phyloP scores from a whole-genome alignment of 2,888 invertebrate species.

The Calameuta filiformis region DNA sequence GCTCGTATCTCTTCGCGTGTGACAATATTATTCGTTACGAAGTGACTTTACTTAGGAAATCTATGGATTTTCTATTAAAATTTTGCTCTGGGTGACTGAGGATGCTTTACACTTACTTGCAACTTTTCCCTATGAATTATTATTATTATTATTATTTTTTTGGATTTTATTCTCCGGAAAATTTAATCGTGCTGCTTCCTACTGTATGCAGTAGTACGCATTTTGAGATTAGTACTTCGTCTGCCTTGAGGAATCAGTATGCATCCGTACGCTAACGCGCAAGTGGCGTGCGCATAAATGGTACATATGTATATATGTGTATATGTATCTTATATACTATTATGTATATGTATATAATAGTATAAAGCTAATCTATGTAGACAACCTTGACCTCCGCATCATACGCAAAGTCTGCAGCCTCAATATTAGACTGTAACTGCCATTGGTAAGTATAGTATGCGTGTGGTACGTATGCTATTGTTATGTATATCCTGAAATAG shows the following conservation, averaged over 20 bases:
- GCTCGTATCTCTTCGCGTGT: background rate
- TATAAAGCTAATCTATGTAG: background rate
- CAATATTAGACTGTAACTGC: background rate
- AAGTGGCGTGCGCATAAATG: background rate
- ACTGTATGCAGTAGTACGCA: background rate
- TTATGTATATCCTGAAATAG: background rate
- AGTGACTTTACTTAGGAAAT: background rate
- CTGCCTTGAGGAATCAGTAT: background rate
- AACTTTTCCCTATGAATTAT: background rate
- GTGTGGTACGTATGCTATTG: background rate
- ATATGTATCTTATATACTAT: no score
- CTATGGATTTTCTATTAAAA: background rate
- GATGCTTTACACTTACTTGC: no score
- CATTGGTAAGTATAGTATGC: background rate
- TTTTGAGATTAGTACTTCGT: background rate
- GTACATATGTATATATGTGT: background rate
- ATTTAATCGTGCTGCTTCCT: background rate
- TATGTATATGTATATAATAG: background rate
- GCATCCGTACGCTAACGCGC: background rate
- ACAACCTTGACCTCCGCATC: background rate
- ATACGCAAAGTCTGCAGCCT: background rate
- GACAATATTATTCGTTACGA: background rate
- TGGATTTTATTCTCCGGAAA: background rate
- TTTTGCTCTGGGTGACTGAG: background rate
- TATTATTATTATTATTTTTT: no score